These are phyloP conservation scores for Habroteleia sp. DNA, from an alignment of 2,888 invertebrate genomes.

Conservation along the genomic window DNA sequence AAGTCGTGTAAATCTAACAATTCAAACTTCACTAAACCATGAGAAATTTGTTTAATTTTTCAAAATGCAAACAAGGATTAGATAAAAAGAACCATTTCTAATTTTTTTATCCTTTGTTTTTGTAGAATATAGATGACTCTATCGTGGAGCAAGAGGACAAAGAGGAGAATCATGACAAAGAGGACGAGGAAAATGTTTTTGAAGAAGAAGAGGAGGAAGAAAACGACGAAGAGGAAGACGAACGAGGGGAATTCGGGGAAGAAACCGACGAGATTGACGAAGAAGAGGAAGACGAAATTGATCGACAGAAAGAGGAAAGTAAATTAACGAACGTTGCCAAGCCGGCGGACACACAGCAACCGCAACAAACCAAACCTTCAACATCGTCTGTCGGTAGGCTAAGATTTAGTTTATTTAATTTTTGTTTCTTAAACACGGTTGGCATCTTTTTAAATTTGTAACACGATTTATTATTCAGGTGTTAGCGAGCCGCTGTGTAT, in stretches of 20 bases:
- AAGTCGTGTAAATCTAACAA: too few relatives aligned
- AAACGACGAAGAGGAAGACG: slow-evolving; percentile 63
- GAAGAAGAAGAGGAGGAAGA: slow-evolving; percentile 60
- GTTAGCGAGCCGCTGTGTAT: slow-evolving; percentile 82
- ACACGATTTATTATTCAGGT: too few relatives aligned
- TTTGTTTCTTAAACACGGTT: background rate
- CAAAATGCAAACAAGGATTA: too few relatives aligned
- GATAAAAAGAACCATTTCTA: too few relatives aligned
- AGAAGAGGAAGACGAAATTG: slow-evolving; percentile 59
- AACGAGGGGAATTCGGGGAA: slow-evolving; percentile 59
- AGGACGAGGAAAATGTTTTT: slow-evolving; percentile 38
- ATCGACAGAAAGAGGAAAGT: slow-evolving; percentile 31
- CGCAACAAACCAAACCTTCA: slow-evolving; percentile 43
- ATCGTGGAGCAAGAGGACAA: slow-evolving; percentile 62
- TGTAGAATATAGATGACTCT: slow-evolving; percentile 53
- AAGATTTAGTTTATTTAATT: too few relatives aligned
- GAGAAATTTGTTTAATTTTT: too few relatives aligned
- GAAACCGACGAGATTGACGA: slow-evolving; percentile 61
- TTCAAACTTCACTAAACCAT: too few relatives aligned
- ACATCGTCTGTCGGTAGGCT: slow-evolving; percentile 27
- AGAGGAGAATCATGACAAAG: slow-evolving; percentile 31
- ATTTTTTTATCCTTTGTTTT: too few relatives aligned
- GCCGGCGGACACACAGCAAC: slow-evolving; percentile 52
- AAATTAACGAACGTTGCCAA: slow-evolving; percentile 18
- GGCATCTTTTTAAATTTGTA: too few relatives aligned